Evolutionary conservation across 1,140 invertebrate genomes (phyloP).

Genomic region (Lordiphosa clarofinis): DNA sequence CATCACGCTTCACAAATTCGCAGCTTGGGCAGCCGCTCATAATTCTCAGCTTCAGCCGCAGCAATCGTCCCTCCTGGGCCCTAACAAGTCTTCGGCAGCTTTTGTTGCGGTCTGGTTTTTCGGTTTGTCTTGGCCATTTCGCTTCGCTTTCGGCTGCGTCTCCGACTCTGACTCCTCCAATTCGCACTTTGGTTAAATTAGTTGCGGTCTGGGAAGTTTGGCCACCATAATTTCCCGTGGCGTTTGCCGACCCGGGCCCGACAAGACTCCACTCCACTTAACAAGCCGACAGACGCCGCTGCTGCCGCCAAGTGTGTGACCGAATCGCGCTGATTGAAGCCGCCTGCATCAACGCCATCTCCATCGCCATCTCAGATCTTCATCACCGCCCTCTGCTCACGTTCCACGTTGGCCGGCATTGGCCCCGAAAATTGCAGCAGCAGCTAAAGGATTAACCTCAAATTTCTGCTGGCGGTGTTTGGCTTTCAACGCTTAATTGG

Average conservation of each 20-base stretch:
- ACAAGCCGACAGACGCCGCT: constrained; percentile 48
- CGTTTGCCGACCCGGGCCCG: constrained; percentile 68
- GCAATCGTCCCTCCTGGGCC: neutral
- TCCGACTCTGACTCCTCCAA: constrained; percentile 73
- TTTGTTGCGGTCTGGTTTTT: constrained; percentile 73
- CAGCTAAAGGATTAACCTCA: constrained; percentile 73
- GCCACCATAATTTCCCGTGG: constrained; percentile 77
- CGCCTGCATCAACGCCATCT: constrained; percentile 73
- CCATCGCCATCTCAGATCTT: constrained; percentile 49
- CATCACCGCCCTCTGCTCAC: constrained; percentile 63
- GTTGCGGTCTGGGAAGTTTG: constrained; percentile 77
- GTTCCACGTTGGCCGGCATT: constrained; percentile 37
- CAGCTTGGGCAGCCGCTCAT: constrained; percentile 69
- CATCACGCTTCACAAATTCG: constrained; percentile 76
- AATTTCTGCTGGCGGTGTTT: constrained; percentile 75
- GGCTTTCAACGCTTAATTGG: constrained; percentile 78
- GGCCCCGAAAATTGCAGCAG: constrained; percentile 71
- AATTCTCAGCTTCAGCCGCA: constrained; percentile 49
- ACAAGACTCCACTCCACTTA: constrained; percentile 48
- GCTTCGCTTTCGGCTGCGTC: constrained; percentile 65
- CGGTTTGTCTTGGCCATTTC: constrained; percentile 60
- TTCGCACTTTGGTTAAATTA: constrained; percentile 78
- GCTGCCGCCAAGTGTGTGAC: constrained; percentile 59
- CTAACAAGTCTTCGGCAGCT: constrained; percentile 47
- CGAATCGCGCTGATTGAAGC: constrained; percentile 68